Base-by-base conservation (phyloP, 2,113 vertebrate genomes). In the Butastur rufipennis region DNA sequence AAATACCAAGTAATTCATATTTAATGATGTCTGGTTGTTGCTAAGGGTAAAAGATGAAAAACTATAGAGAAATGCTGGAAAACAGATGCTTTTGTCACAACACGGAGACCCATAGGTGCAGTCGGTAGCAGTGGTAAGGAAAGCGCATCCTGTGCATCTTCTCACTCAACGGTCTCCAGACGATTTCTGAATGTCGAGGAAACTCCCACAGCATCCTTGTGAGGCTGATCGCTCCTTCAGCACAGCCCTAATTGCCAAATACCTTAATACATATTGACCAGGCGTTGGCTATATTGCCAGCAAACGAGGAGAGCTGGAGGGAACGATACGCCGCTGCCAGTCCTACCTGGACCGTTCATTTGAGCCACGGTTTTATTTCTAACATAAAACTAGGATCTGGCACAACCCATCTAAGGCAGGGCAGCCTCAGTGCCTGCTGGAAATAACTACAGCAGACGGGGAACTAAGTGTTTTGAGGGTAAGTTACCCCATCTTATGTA, bases 271-370 rank as follows among this genome's bases (percentile, higher is more conserved):
- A 11, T 5, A 42, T 2, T 45, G 73, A 50, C 48, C 59, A 32
- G 53, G 61, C 29, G 2, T 1, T 21, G 68, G 29, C 36, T 22
- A 6, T 13, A 22, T 11, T 13, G 8, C 34, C 71, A 58, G 13
- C 15, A 42, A 16, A 36, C 2, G 2, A 63, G 56, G 38, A 90
- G 27, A 34, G 75, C 56, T 3, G 10, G 52, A 29, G 40, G 13
- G 26, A 88, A 67, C 0, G 3, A 21, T 1, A 9, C 2, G 1
- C 50, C 7, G 1, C n/a, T 40, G 23, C 5, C 34, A 10, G 16
- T 36, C 38, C 63, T 29, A 16, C 48, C 58, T 7, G 25, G 14
- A 71, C 20, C 48, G 18, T 20, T 9, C 4, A 1, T 40, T 1
- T 18, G n/a, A 53, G 52, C n/a, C 63, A 23, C 1, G 0, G 29